Evolutionary conservation across 2,113 vertebrate genomes (phyloP).

Genomic region (Oreocharis arfaki): DNA sequence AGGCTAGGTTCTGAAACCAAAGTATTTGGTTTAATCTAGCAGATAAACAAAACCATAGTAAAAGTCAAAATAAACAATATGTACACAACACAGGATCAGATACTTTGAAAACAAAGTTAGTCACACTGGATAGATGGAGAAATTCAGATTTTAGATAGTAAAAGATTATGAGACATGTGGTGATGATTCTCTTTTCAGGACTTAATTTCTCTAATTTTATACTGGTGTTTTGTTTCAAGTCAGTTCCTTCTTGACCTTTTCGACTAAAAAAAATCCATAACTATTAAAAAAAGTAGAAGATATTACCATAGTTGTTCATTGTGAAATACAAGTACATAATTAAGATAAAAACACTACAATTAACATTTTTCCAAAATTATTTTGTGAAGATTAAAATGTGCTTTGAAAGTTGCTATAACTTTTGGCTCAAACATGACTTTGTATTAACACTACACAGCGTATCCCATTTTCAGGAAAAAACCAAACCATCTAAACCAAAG

Average conservation of each 20-base stretch:
- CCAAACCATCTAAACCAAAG: not conserved
- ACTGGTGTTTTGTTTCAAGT: not conserved
- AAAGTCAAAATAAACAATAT: slow-evolving; percentile 15
- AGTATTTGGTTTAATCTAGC: not conserved
- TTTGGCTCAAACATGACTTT: not conserved
- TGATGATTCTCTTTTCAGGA: not conserved
- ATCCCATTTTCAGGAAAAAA: not conserved
- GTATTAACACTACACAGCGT: not conserved
- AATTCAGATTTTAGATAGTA: not conserved
- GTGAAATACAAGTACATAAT: not conserved
- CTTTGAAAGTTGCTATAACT: not conserved
- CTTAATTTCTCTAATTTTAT: not conserved
- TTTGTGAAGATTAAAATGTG: not conserved
- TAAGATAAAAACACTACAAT: not conserved
- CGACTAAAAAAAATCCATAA: not conserved
- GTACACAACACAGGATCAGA: not conserved
- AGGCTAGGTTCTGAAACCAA: not conserved
- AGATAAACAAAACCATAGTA: not conserved
- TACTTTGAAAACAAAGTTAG: not conserved
- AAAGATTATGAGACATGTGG: not conserved
- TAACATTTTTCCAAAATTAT: not conserved
- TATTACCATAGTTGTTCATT: not conserved
- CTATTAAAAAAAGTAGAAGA: not conserved
- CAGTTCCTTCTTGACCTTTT: not conserved
- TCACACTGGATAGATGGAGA: not conserved